Evolutionary conservation across 2,113 vertebrate genomes (phyloP).

Genomic region (Chlorocebus sabaeus): DNA sequence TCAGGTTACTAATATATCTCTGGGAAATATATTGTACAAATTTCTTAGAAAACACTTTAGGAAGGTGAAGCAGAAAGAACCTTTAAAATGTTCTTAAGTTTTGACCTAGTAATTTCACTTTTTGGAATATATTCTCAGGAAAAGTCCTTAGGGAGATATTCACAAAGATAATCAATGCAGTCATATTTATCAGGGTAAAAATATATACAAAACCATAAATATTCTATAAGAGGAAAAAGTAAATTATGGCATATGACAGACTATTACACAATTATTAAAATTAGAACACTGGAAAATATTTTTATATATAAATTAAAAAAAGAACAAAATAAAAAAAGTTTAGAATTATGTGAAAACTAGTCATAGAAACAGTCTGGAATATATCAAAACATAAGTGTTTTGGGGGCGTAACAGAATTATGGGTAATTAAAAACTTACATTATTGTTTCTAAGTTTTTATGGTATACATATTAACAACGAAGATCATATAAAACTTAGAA

Average conservation of each 20-base stretch:
- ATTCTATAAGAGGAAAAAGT: not conserved
- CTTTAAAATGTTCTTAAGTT: not conserved
- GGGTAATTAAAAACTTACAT: not conserved
- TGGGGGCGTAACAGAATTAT: not conserved
- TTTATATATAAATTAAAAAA: not conserved
- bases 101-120: not conserved
- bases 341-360: not conserved
- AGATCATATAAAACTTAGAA: not conserved
- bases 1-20: not conserved
- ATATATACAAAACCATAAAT: not conserved
- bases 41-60: not conserved
- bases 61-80: not conserved
- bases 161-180: not conserved
- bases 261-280: not conserved
- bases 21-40: not conserved
- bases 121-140: not conserved
- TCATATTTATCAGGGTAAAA: not conserved
- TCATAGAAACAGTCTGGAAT: not conserved
- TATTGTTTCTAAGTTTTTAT: constrained; percentile 3
- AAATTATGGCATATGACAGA: not conserved
- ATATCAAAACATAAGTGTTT: not conserved
- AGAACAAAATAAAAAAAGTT: not conserved
- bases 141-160: not conserved
- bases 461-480: not conserved
- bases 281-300: not conserved